phyloP scores from a whole-genome alignment of 2,113 vertebrate species.

The Naja naja region DNA sequence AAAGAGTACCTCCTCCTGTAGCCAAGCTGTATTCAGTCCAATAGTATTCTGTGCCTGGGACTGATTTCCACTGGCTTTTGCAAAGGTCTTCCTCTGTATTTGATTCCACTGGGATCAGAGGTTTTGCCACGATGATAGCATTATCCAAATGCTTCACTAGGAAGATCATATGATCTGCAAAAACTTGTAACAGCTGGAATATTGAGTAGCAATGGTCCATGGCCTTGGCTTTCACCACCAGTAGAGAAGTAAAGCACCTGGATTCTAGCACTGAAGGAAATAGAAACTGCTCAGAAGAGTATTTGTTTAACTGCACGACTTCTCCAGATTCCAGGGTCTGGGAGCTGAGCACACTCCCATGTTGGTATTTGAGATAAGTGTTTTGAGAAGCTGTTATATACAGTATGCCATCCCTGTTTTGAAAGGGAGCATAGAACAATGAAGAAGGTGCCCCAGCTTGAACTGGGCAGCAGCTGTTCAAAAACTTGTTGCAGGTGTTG shows the following conservation, averaged over 20 bases:
- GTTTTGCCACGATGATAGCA: constrained; percentile 63
- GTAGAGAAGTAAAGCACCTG: constrained; percentile 57
- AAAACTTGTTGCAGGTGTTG: constrained; percentile 72
- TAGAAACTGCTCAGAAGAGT: constrained; percentile 39
- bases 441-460: constrained; percentile 68
- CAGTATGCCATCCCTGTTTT: constrained; percentile 5
- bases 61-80: constrained; percentile 50
- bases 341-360: no score
- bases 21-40: constrained; percentile 60
- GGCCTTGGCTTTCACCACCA: constrained; percentile 16
- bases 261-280: constrained; percentile 53
- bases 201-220: constrained; percentile 68
- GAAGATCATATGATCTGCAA: constrained; percentile 64
- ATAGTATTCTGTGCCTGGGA: constrained; percentile 7
- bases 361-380: background rate
- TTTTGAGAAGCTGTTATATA: background rate
- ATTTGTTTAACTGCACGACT: background rate
- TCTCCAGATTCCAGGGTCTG: background rate
- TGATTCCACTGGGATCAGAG: constrained; percentile 28
- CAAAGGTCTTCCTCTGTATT: constrained; percentile 42
- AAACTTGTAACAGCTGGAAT: constrained; percentile 59
- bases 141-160: constrained; percentile 59
- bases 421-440: constrained; percentile 60
- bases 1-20: constrained; percentile 1
- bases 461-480: constrained; percentile 73